A percentile compares a stretch with the other conserved stretches of the same genome.
phyloP scores from a whole-genome alignment of 2,113 vertebrate species.

The Gymnobelideus leadbeateri region DNA sequence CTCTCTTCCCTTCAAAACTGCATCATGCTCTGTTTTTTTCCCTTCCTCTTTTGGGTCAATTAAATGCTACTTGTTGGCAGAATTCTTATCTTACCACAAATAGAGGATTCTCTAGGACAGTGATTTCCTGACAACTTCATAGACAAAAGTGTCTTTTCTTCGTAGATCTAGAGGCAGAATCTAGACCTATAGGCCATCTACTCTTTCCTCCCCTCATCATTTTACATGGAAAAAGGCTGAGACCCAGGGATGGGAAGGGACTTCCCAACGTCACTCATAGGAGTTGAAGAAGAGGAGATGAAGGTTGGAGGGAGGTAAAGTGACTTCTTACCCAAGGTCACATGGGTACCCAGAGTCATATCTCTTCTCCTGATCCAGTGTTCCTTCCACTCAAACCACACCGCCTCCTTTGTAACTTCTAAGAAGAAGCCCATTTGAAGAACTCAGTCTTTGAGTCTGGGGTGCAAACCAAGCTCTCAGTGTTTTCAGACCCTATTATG shows the following conservation, averaged over 20 bases:
- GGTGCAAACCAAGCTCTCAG: constrained; percentile 42
- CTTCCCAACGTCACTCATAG: not conserved
- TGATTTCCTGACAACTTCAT: not conserved
- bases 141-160: not conserved
- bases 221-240: not conserved
- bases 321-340: not conserved
- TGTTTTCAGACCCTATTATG: constrained; percentile 69
- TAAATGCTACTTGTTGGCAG: not conserved
- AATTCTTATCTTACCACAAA: not conserved
- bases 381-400: not conserved
- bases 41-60: constrained; percentile 26
- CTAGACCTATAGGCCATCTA: not conserved
- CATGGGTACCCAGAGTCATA: not conserved
- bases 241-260: not conserved
- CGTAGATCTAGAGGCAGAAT: not conserved
- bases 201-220: not conserved
- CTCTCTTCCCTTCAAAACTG: constrained; percentile 5
- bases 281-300: not conserved
- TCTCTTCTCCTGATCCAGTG: not conserved
- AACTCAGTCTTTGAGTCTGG: constrained; percentile 62
- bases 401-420: not conserved
- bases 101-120: not conserved
- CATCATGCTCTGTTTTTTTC: constrained; percentile 9
- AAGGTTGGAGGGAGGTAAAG: not conserved
- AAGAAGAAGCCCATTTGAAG: constrained; percentile 74